These are phyloP conservation scores for Podarcis lilfordi DNA, from an alignment of 2,797 vertebrate species.

Conservation along the genomic window DNA sequence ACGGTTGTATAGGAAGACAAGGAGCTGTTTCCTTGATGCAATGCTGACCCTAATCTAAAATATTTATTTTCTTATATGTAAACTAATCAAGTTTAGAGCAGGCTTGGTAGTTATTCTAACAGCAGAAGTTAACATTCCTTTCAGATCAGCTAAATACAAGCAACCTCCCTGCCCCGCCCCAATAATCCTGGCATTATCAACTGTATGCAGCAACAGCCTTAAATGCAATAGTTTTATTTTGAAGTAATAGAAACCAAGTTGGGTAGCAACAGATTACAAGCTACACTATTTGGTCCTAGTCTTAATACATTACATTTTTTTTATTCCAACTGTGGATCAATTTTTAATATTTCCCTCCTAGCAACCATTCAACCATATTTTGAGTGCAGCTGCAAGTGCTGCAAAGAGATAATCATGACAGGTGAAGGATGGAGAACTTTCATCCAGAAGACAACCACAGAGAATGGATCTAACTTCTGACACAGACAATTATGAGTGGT, in stretches of 20 bases:
- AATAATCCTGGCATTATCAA: background rate
- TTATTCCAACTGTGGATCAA: constrained; percentile 18
- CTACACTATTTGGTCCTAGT: constrained; percentile 12
- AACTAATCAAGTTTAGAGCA: background rate
- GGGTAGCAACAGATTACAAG: constrained; percentile 16
- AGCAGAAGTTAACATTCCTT: background rate
- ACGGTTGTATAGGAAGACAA: too few species aligned
- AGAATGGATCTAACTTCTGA: constrained; percentile 21
- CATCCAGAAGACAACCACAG: constrained; percentile 21
- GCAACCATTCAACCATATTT: background rate
- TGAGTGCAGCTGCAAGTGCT: constrained; percentile 11
- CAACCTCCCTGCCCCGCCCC: background rate
- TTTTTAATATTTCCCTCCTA: constrained; percentile 32
- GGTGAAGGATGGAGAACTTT: constrained; percentile 39
- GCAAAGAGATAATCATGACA: constrained; percentile 30
- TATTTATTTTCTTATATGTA: background rate
- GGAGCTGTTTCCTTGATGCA: background rate
- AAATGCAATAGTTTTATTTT: constrained; percentile 11
- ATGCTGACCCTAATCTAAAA: background rate
- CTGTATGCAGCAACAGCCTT: background rate
- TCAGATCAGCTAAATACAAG: constrained; percentile 20
- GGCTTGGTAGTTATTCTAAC: background rate
- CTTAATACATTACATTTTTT: constrained; percentile 9
- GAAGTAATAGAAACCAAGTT: background rate
- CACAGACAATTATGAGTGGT: constrained; percentile 37